Evolutionary conservation across 2,797 vertebrate genomes (phyloP).

Genomic region (Staurois parvus): DNA sequence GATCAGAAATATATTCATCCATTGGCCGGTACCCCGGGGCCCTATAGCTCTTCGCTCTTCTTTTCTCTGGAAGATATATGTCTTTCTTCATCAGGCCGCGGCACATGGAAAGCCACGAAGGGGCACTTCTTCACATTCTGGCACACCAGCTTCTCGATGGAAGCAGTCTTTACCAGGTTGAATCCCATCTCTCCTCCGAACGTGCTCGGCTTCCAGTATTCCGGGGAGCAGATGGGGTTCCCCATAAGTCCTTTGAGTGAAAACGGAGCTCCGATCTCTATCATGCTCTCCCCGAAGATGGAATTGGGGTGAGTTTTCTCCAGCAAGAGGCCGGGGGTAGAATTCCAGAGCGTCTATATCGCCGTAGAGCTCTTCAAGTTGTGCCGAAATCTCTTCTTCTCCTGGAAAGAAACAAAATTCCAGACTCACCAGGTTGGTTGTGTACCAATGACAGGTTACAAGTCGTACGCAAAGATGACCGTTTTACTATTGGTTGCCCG

Average conservation of each 20-base stretch:
- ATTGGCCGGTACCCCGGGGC: not conserved
- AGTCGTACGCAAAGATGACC: too few relatives aligned
- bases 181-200: slow-evolving; percentile 91
- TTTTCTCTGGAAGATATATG: slow-evolving; percentile 9
- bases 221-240: slow-evolving; percentile 94
- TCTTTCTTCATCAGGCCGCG: slow-evolving; percentile 24
- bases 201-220: slow-evolving; percentile 96
- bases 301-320: slow-evolving; percentile 80
- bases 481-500: too few relatives aligned
- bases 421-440: too few relatives aligned
- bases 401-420: slow-evolving; percentile 71
- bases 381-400: slow-evolving; percentile 80
- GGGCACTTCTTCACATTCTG: slow-evolving; percentile 90
- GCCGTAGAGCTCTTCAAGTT: slow-evolving; percentile 88
- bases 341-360: slow-evolving; percentile 93
- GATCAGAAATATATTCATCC: not conserved
- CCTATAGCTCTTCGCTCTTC: slow-evolving; percentile 77
- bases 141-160: slow-evolving; percentile 87
- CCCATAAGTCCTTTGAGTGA: slow-evolving; percentile 94
- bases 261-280: slow-evolving; percentile 95
- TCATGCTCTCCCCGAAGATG: slow-evolving; percentile 95
- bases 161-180: slow-evolving; percentile 85
- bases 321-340: slow-evolving; percentile 84
- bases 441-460: too few relatives aligned
- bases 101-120: slow-evolving; percentile 84